A percentile compares a stretch with the other conserved stretches of the same genome.
Conservation (phyloP, 2,797 vertebrate species). For the Xiphophorus birchmanni region DNA sequence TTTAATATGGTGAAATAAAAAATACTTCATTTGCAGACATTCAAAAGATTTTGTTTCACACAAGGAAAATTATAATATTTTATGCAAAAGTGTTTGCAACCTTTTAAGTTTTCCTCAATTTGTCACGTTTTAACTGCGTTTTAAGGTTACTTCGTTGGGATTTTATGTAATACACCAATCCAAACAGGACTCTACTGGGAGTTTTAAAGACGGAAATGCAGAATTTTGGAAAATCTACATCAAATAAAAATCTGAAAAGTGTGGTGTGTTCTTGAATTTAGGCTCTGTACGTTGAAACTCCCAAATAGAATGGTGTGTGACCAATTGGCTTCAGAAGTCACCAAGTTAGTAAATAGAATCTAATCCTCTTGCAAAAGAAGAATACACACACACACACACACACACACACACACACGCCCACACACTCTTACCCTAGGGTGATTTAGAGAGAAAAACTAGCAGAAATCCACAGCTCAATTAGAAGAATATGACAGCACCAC, state of each 20-base stretch:
- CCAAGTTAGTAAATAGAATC: no score
- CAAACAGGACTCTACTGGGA: not conserved
- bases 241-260: not conserved
- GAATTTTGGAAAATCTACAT: not conserved
- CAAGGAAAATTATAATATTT: not conserved
- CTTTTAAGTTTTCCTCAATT: not conserved
- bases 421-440: no score
- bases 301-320: not conserved
- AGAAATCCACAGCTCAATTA: not conserved
- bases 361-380: no score
- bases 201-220: not conserved
- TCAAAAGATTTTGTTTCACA: not conserved
- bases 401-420: no score
- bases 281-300: not conserved
- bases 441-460: not conserved
- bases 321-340: no score
- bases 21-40: not conserved
- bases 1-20: conserved; percentile 10
- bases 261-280: not conserved
- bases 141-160: not conserved
- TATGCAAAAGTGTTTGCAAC: not conserved
- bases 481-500: not conserved
- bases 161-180: not conserved
- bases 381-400: no score
- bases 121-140: not conserved